Base-by-base conservation (phyloP, 2,113 vertebrate genomes). In the Hemiprocne comata region DNA sequence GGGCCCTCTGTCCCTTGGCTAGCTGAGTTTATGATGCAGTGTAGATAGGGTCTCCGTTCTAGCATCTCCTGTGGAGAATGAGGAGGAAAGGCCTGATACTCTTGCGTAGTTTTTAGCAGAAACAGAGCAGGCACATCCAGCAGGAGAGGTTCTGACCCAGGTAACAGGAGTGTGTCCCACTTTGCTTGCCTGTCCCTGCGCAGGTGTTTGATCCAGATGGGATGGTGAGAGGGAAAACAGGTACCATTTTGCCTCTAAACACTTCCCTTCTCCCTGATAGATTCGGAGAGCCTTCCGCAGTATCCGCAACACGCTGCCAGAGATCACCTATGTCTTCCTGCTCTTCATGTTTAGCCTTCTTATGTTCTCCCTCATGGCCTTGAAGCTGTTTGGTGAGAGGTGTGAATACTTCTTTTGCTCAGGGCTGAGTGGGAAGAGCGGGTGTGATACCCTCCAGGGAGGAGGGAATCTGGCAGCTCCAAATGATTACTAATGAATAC, bases 281-380 rank as follows among this genome's bases (percentile, higher is more conserved):
- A 98, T 99, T 46, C 98, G 99, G 21, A 97, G 99, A 84, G 98
- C 99, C 1, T 99, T 99, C 95, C 97, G 99, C 44, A 99, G 98
- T 97, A 99, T 99, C 96, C 98, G 98, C 76, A 99, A 99, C 71
- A 98, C 99, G 0, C 97, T 99, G 40, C 99, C 99, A 0, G 98
- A 99, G 96, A 98, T 99, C 97, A 97, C 98, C 66, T 99, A 98
- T 0, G 99, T 99, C 73, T 99, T 99, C 96, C 95, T 99, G 88
- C 97, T 99, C 95, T 99, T 99, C 93, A 98, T 99, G 94, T 99
- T 99, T 97, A 99, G 98, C 65, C 89, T 99, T 84, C 98, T 99
- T 33, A 98, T 99, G 66, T 99, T 99, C 96, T 99, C 99, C 65
- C 99, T 99, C 54, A 99, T 99, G 99, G 99, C 98, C 55, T 86